Conservation (phyloP, 2,888 invertebrate species). For the Lydus trimaculatus region DNA sequence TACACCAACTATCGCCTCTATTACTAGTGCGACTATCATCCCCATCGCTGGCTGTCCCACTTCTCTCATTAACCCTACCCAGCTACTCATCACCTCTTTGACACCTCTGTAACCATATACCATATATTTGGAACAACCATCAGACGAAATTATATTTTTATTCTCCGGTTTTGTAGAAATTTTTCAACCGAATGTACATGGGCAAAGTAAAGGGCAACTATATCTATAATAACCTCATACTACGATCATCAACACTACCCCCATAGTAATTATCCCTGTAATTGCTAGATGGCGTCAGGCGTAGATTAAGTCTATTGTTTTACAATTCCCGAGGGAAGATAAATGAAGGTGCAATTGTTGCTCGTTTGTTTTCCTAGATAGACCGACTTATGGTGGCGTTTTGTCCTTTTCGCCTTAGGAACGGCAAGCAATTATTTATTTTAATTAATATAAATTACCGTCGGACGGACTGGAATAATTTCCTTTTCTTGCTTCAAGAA, state of each 20-base stretch:
- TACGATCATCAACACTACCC: neutral
- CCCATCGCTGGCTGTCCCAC: neutral
- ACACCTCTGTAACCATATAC: constrained; percentile 8
- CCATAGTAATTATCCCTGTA: constrained; percentile 58
- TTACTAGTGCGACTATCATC: neutral
- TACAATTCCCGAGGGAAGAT: constrained; percentile 57
- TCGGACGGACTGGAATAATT: constrained; percentile 5
- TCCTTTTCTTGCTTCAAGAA: constrained; percentile 3
- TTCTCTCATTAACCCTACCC: neutral
- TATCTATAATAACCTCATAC: neutral
- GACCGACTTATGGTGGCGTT: constrained; percentile 52
- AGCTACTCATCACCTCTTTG: constrained; percentile 12
- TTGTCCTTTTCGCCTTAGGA: constrained; percentile 22
- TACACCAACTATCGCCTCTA: neutral
- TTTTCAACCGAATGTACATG: no score
- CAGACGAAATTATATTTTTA: no score
- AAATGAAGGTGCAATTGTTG: constrained; percentile 59
- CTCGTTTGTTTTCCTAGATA: constrained; percentile 59
- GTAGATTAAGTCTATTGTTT: constrained; percentile 59
- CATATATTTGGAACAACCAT: neutral
- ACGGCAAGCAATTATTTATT: constrained; percentile 33
- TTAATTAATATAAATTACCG: constrained; percentile 40
- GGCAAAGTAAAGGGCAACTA: no score
- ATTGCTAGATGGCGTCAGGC: constrained; percentile 59
- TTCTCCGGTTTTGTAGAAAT: no score